Conservation (phyloP, 2,113 vertebrate genomes). For the Shinisaurus crocodilurus region DNA sequence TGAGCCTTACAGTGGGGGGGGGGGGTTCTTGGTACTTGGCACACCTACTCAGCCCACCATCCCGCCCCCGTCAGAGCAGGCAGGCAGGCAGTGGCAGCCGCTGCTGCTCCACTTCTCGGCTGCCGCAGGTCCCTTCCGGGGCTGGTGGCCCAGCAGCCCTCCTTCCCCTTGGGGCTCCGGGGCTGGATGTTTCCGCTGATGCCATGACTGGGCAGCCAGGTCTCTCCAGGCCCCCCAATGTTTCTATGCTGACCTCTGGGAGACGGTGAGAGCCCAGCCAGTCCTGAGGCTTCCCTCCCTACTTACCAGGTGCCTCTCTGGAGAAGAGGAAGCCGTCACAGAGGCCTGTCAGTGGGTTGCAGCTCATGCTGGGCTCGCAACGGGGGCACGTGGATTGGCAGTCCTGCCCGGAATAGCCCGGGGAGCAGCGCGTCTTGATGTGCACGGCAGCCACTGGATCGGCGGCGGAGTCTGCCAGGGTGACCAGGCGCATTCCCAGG, state of each 20-base stretch:
- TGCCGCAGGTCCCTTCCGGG: too few relatives aligned
- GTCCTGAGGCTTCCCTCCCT: not conserved
- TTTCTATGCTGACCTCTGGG: not conserved
- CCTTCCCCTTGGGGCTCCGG: not conserved
- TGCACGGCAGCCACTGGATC: not conserved
- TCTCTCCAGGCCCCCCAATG: not conserved
- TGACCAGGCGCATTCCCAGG: conserved; percentile 12
- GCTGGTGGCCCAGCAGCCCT: not conserved
- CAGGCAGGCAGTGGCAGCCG: too few relatives aligned
- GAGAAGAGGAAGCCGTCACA: conserved; percentile 35
- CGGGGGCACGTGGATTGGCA: conserved; percentile 24
- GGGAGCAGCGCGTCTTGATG: conserved; percentile 22
- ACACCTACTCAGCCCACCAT: too few relatives aligned
- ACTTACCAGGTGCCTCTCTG: not conserved
- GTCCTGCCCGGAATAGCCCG: conserved; percentile 24
- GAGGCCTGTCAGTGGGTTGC: conserved; percentile 9
- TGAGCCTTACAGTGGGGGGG: too few relatives aligned
- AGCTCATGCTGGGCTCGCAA: conserved; percentile 9
- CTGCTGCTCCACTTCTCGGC: too few relatives aligned
- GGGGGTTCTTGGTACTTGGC: too few relatives aligned
- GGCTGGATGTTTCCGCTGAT: not conserved
- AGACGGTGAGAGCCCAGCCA: not conserved
- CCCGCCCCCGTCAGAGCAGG: too few relatives aligned
- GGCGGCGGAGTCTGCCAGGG: not conserved
- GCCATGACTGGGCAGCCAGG: not conserved